A percentile compares a stretch with the other conserved stretches of the same genome.
phyloP scores from a whole-genome alignment of 2,888 invertebrate species.

The Scaptomyza polygonia region DNA sequence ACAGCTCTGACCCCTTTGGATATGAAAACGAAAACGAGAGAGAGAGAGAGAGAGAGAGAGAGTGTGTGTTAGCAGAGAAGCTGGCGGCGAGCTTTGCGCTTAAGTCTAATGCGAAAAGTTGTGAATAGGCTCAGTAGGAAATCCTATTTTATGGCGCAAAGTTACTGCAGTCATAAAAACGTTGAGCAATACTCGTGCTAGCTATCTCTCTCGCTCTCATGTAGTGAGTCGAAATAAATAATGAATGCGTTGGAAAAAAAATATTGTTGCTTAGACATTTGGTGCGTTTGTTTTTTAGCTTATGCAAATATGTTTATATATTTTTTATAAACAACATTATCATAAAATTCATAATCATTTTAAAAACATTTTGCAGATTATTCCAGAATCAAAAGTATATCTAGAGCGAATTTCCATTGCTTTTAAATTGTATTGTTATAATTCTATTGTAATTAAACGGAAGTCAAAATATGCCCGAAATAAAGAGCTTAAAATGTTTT shows the following conservation, averaged over 20 bases:
- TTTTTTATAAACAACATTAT: slow-evolving; percentile 2
- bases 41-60: slow-evolving; percentile 1
- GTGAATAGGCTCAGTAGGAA: slow-evolving; percentile 80
- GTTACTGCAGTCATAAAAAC: slow-evolving; percentile 80
- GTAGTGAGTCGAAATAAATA: background rate
- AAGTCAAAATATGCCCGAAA: background rate
- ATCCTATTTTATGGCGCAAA: slow-evolving; percentile 78
- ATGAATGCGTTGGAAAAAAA: slow-evolving; percentile 1
- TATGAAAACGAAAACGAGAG: slow-evolving; percentile 10
- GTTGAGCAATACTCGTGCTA: slow-evolving; percentile 47
- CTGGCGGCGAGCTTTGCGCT: slow-evolving; percentile 77
- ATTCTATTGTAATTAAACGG: background rate
- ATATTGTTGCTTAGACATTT: slow-evolving; percentile 39
- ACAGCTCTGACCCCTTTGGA: slow-evolving; percentile 49
- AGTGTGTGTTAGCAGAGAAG: slow-evolving; percentile 17
- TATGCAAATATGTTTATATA: slow-evolving; percentile 44
- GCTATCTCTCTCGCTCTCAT: background rate
- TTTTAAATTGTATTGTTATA: background rate
- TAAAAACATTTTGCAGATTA: too few species aligned
- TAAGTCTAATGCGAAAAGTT: slow-evolving; percentile 80
- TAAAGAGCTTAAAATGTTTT: background rate
- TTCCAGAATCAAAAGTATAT: too few species aligned
- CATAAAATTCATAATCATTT: slow-evolving; percentile 4
- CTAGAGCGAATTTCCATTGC: background rate
- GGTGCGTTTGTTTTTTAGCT: slow-evolving; percentile 34